phyloP scores from a whole-genome alignment of 2,888 invertebrate species.

The Agrilus mali region DNA sequence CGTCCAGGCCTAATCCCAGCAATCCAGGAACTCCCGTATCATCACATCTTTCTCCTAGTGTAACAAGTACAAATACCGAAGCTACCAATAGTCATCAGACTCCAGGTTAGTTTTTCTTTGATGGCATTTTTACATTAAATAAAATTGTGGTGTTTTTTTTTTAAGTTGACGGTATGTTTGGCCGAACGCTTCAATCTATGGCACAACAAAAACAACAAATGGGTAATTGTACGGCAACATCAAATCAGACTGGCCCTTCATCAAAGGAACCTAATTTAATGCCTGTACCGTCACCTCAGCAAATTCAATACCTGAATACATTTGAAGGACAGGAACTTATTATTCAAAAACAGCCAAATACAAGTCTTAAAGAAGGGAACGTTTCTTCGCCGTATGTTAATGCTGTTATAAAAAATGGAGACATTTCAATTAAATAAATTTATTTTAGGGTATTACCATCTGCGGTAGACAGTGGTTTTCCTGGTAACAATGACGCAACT shows the following conservation, averaged over 20 bases:
- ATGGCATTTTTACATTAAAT: slow-evolving; percentile 1
- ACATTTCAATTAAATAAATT: not conserved
- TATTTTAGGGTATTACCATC: slow-evolving; percentile 27
- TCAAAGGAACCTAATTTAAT: slow-evolving; percentile 80
- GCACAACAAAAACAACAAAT: slow-evolving; percentile 46
- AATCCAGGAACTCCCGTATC: slow-evolving; percentile 62
- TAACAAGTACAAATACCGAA: slow-evolving; percentile 33
- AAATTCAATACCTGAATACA: slow-evolving; percentile 89
- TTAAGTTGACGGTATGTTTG: slow-evolving; percentile 49
- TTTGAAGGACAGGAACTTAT: slow-evolving; percentile 94
- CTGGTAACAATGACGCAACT: slow-evolving; percentile 30
- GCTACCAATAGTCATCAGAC: slow-evolving; percentile 32
- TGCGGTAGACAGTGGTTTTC: slow-evolving; percentile 32
- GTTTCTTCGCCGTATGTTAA: slow-evolving; percentile 60
- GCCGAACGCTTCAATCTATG: slow-evolving; percentile 48
- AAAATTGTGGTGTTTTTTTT: slow-evolving; percentile 10
- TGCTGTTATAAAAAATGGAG: not conserved
- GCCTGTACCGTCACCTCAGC: slow-evolving; percentile 93
- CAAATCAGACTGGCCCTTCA: slow-evolving; percentile 21
- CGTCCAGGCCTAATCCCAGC: slow-evolving; percentile 44
- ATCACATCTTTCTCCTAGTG: slow-evolving; percentile 46
- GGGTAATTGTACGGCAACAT: slow-evolving; percentile 29
- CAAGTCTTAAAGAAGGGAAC: slow-evolving; percentile 67
- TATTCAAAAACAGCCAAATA: slow-evolving; percentile 91
- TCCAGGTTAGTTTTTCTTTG: slow-evolving; percentile 23